Conservation (phyloP, 1,140 invertebrate species). For the Drosophila cardini region DNA sequence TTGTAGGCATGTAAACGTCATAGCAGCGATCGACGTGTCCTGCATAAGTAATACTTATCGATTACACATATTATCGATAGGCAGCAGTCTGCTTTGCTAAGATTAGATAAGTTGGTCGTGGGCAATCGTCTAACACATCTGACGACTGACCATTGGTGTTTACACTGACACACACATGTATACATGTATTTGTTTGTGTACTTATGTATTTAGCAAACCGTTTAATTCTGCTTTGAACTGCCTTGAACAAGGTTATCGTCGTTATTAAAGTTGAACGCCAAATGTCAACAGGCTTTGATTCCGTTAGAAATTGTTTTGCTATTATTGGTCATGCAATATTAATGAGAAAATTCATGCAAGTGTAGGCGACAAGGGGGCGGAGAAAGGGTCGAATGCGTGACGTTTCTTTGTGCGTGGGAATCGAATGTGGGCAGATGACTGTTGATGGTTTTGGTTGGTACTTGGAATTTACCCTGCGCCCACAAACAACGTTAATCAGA, state of each 20-base stretch:
- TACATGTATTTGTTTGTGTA: conserved; percentile 10
- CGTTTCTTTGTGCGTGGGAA: conserved; percentile 31
- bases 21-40: conserved; percentile 8
- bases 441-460: conserved; percentile 5
- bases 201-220: conserved; percentile 26
- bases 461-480: background rate
- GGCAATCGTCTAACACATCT: too few relatives aligned
- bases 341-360: conserved; percentile 14
- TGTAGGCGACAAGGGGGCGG: background rate
- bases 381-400: background rate
- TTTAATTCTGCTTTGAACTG: conserved; percentile 63
- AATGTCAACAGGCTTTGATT: conserved; percentile 26
- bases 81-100: conserved; percentile 10
- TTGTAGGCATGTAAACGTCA: too few relatives aligned
- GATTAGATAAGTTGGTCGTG: conserved; percentile 62
- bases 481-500: conserved; percentile 54
- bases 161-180: background rate
- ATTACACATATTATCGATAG: conserved; percentile 54
- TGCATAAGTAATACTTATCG: conserved; percentile 16
- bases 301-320: conserved; percentile 22
- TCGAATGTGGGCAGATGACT: conserved; percentile 7
- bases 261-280: conserved; percentile 23
- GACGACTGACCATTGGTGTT: background rate
- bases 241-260: conserved; percentile 56
- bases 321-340: conserved; percentile 33